A percentile compares a stretch with the other conserved stretches of the same genome.
These are phyloP conservation scores for Oryzias javanicus DNA, from an alignment of 2,113 vertebrate genomes.

Conservation along the genomic window DNA sequence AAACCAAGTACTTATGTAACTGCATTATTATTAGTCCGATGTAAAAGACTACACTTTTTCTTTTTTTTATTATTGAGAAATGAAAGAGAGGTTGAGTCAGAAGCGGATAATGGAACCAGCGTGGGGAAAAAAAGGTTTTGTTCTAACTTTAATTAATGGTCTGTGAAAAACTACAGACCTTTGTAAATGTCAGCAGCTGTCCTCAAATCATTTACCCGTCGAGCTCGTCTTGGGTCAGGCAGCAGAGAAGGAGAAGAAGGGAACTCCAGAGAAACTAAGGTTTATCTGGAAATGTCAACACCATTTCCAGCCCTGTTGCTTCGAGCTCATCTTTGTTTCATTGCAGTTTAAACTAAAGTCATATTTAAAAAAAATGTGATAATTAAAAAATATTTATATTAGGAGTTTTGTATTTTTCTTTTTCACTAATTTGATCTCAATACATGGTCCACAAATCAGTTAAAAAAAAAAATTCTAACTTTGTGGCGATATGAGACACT, in stretches of 20 bases:
- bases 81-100: slow-evolving; percentile 9
- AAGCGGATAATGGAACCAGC: slow-evolving; percentile 22
- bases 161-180: slow-evolving; percentile 56
- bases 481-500: too few species aligned
- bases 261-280: slow-evolving; percentile 26
- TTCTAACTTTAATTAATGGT: slow-evolving; percentile 62
- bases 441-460: too few species aligned
- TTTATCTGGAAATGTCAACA: slow-evolving; percentile 55
- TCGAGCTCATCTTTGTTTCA: slow-evolving; percentile 14
- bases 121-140: slow-evolving; percentile 38
- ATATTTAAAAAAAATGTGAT: not conserved
- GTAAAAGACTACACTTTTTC: slow-evolving; percentile 20
- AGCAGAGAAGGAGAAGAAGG: slow-evolving; percentile 37
- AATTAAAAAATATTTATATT: not conserved
- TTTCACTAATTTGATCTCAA: too few species aligned
- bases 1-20: slow-evolving; percentile 9
- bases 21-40: slow-evolving; percentile 38
- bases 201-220: slow-evolving; percentile 49
- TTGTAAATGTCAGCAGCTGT: slow-evolving; percentile 68
- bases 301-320: slow-evolving; percentile 39
- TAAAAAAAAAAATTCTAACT: too few species aligned
- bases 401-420: not conserved
- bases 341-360: not conserved
- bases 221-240: slow-evolving; percentile 40
- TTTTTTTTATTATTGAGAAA: not conserved